Evolutionary conservation across 1,140 invertebrate genomes (phyloP).

Genomic region (Archivesica marissinica): DNA sequence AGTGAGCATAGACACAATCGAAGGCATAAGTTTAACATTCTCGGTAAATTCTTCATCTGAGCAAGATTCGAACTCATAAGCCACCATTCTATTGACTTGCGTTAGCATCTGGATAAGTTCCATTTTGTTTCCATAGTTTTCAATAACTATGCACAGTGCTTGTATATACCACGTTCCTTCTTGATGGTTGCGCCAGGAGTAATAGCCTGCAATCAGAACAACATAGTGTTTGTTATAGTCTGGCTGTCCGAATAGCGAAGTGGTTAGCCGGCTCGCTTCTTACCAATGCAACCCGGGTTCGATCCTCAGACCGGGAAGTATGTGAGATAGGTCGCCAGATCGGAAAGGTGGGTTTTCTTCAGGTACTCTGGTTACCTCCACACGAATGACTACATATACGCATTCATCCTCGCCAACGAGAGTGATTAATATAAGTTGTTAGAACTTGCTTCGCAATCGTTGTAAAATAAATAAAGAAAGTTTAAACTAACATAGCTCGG

Average conservation of each 20-base stretch:
- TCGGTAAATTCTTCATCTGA: conserved; percentile 92
- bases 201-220: conserved; percentile 87
- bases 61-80: conserved; percentile 96
- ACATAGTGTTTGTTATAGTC: not conserved
- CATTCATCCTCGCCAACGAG: too few relatives aligned
- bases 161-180: conserved; percentile 97
- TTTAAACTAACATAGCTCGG: too few relatives aligned
- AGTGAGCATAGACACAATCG: conserved; percentile 95
- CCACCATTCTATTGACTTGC: conserved; percentile 93
- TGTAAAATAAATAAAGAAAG: too few relatives aligned
- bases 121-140: conserved; percentile 86
- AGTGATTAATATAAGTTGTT: too few relatives aligned
- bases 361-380: too few relatives aligned
- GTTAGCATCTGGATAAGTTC: conserved; percentile 95
- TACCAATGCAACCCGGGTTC: too few relatives aligned
- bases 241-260: not conserved
- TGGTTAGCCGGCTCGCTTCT: too few relatives aligned
- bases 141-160: conserved; percentile 93
- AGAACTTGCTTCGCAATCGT: too few relatives aligned
- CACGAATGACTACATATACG: too few relatives aligned
- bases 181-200: conserved; percentile 97
- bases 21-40: conserved; percentile 97
- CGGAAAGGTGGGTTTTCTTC: too few relatives aligned
- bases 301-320: too few relatives aligned
- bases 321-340: too few relatives aligned